phyloP scores from a whole-genome alignment of 2,888 invertebrate species.

The Caenorhabditis afra region DNA sequence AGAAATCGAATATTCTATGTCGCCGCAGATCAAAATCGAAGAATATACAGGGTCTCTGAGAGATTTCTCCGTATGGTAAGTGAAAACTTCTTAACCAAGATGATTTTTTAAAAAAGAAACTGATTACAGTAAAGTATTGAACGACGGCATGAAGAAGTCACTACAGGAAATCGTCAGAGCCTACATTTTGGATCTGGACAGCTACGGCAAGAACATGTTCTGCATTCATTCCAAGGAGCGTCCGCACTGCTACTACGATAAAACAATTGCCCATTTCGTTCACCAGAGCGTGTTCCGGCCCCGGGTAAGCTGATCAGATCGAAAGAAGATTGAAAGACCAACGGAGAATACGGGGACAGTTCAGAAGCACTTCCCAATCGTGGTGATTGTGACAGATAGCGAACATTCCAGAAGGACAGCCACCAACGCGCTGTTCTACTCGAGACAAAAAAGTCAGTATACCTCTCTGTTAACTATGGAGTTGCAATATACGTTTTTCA shows the following conservation, averaged over 20 bases:
- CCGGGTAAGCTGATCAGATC: neutral
- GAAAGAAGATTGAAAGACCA: too few relatives aligned
- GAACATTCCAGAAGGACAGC: neutral
- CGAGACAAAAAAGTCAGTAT: too few relatives aligned
- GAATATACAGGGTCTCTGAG: neutral
- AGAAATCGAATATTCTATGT: constrained; percentile 13
- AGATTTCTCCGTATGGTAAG: constrained; percentile 3
- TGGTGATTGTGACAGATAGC: constrained; percentile 3
- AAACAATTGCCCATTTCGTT: neutral
- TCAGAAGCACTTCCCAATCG: constrained; percentile 4
- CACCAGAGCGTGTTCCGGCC: neutral
- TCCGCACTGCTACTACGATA: constrained; percentile 13
- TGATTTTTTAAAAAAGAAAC: neutral
- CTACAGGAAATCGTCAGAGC: neutral
- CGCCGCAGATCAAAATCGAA: neutral
- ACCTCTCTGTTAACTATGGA: too few relatives aligned
- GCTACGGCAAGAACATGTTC: constrained; percentile 13
- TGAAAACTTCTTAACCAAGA: neutral
- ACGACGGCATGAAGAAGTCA: neutral
- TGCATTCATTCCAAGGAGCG: constrained; percentile 12
- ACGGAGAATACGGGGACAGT: too few relatives aligned
- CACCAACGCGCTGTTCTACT: too few relatives aligned
- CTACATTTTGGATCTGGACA: constrained; percentile 8
- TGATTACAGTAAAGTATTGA: constrained; percentile 2
- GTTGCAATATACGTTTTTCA: too few relatives aligned